phyloP scores from a whole-genome alignment of 1,140 invertebrate species.

The Drosophila azteca region DNA sequence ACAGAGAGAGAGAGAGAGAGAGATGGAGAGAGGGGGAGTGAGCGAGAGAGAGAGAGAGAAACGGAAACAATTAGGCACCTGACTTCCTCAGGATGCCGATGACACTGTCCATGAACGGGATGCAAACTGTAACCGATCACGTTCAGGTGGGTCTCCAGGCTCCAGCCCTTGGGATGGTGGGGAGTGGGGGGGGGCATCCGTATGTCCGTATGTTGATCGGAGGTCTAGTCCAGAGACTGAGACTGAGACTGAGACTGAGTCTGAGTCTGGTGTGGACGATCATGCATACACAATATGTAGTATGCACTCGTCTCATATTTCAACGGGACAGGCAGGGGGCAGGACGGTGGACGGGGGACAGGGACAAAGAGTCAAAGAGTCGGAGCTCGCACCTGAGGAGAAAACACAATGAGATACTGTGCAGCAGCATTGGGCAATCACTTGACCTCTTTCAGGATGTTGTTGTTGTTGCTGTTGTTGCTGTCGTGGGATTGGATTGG shows the following conservation, averaged over 20 bases:
- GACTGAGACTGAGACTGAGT: too few species aligned
- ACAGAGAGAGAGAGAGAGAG: background rate
- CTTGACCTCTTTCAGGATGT: constrained; percentile 82
- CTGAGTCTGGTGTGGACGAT: constrained; percentile 42
- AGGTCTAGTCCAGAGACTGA: too few species aligned
- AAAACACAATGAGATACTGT: constrained; percentile 76
- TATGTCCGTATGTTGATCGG: constrained; percentile 6
- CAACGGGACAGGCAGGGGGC: constrained; percentile 31
- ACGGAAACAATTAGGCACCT: constrained; percentile 81
- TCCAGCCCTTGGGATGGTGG: background rate
- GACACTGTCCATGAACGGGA: constrained; percentile 23
- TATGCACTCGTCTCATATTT: constrained; percentile 70
- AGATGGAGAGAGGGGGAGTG: background rate
- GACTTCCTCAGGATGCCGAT: constrained; percentile 78
- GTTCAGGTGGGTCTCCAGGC: constrained; percentile 23
- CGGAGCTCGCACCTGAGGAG: constrained; percentile 70
- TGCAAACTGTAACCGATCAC: constrained; percentile 67
- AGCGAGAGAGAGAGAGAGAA: constrained; percentile 20
- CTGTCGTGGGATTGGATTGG: constrained; percentile 21
- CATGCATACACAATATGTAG: constrained; percentile 67
- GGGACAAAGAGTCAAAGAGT: constrained; percentile 5
- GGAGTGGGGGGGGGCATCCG: constrained; percentile 28
- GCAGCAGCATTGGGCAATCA: constrained; percentile 66
- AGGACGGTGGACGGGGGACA: constrained; percentile 20
- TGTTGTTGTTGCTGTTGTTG: constrained; percentile 62